Conservation (phyloP, 2,113 vertebrate species). For the Sinocyclocheilus rhinocerous region DNA sequence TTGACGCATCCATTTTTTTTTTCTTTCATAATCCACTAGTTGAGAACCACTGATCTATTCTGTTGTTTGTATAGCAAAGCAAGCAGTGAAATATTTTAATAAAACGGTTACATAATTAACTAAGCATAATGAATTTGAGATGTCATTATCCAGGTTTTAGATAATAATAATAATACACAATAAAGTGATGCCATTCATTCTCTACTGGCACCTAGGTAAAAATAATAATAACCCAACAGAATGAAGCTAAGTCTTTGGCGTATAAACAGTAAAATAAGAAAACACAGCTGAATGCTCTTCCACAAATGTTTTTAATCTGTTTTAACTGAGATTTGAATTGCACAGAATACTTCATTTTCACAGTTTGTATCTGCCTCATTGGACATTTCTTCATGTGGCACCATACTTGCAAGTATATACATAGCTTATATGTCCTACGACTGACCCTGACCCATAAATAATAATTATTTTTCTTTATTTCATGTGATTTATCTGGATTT, state of each 20-base stretch:
- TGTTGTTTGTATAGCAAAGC: background rate
- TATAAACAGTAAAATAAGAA: background rate
- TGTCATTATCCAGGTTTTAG: background rate
- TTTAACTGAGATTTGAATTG: conserved; percentile 18
- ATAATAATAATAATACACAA: background rate
- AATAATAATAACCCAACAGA: too few species aligned
- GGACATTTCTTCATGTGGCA: conserved; percentile 24
- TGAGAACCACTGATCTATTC: background rate
- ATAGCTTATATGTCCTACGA: background rate
- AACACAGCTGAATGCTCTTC: background rate
- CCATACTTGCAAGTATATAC: background rate
- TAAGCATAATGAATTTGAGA: background rate
- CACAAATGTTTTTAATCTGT: conserved; percentile 30
- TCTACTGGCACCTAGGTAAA: too few species aligned
- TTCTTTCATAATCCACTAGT: background rate
- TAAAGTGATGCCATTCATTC: too few species aligned
- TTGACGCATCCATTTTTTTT: too few species aligned
- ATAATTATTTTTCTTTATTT: background rate
- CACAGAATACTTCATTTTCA: conserved; percentile 18
- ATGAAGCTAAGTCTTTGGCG: too few species aligned
- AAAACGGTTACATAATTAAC: background rate
- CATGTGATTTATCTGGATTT: background rate
- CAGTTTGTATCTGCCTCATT: conserved; percentile 5
- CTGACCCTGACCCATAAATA: background rate
- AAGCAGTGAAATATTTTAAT: background rate